A percentile compares a stretch with the other conserved stretches of the same genome.
Conservation (phyloP, 2,797 vertebrate species). For the Heliangelus exortis region DNA sequence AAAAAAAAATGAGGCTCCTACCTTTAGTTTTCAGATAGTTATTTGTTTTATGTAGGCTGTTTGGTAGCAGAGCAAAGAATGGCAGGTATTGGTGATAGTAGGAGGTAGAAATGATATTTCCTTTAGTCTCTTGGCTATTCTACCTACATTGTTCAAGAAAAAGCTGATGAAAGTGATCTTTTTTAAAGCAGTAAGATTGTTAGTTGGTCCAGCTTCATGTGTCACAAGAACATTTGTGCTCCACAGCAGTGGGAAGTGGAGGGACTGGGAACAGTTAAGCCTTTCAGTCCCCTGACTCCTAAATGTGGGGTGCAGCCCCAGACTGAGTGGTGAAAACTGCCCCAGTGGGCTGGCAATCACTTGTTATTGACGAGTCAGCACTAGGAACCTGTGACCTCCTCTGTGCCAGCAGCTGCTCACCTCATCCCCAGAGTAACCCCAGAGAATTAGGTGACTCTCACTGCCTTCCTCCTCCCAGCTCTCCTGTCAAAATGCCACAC, state of each 20-base stretch:
- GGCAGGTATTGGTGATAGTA: background rate
- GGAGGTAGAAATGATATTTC: background rate
- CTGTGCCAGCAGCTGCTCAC: background rate
- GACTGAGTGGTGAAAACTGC: background rate
- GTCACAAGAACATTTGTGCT: background rate
- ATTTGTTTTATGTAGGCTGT: background rate
- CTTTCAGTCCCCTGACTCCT: background rate
- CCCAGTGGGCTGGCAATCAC: background rate
- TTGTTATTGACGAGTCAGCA: background rate
- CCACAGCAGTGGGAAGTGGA: background rate
- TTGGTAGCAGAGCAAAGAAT: background rate
- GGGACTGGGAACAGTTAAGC: background rate
- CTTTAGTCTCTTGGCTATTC: background rate
- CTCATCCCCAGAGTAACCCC: background rate
- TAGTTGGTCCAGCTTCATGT: accelerated
- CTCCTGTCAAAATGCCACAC: background rate
- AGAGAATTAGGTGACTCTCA: background rate
- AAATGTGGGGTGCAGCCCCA: background rate
- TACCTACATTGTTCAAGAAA: background rate
- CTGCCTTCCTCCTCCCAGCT: background rate
- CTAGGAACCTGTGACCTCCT: background rate
- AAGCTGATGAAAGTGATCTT: background rate
- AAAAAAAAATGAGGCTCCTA: background rate
- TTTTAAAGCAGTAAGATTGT: background rate
- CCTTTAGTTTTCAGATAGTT: background rate